A percentile compares a stretch with the other conserved stretches of the same genome.
Conservation (phyloP, 2,113 vertebrate genomes). For the Thalassarche chlororhynchos region DNA sequence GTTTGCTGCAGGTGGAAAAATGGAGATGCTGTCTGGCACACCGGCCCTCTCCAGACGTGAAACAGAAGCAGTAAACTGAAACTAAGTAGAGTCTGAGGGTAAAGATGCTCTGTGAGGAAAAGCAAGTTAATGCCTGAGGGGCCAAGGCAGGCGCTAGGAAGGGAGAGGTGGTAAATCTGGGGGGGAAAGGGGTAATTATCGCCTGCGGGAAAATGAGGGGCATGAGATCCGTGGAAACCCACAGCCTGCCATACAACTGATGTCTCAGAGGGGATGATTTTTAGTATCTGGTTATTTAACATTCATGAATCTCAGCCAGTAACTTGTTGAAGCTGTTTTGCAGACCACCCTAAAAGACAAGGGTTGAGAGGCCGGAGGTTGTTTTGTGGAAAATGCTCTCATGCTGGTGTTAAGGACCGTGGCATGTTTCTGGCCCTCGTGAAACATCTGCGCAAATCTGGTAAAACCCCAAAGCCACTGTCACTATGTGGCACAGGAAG, state of each 20-base stretch:
- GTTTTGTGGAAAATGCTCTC: not conserved
- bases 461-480: not conserved
- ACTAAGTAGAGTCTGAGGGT: not conserved
- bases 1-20: not conserved
- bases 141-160: not conserved
- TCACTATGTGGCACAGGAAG: not conserved
- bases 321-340: not conserved
- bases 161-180: not conserved
- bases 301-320: not conserved
- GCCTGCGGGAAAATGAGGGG: not conserved
- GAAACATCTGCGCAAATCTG: not conserved
- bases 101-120: not conserved
- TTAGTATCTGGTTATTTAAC: not conserved
- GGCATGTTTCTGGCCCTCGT: not conserved
- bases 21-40: not conserved
- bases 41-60: not conserved
- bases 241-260: not conserved
- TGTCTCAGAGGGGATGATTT: not conserved
- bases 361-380: not conserved
- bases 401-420: not conserved
- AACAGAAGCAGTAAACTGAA: not conserved
- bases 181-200: not conserved
- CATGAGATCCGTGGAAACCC: not conserved
- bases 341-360: not conserved
- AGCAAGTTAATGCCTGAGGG: not conserved